Conservation (phyloP, 2,113 vertebrate species). For the Maccullochella peelii region DNA sequence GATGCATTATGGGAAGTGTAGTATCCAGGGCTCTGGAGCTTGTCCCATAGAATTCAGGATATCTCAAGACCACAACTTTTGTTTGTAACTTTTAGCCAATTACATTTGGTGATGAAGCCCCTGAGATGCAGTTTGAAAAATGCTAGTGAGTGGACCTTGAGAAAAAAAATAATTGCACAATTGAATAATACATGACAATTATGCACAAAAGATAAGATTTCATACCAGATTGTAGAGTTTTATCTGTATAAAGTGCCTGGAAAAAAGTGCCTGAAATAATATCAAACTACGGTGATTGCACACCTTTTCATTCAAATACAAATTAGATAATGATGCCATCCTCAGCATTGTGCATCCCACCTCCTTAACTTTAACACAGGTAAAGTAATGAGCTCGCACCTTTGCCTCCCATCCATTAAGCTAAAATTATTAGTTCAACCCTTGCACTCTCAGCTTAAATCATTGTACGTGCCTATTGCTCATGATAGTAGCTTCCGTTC, state of each 20-base stretch:
- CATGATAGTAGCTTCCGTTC: not conserved
- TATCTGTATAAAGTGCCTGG: no score
- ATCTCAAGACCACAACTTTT: not conserved
- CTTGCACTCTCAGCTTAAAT: not conserved
- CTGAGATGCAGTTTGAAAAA: not conserved
- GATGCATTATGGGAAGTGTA: not conserved
- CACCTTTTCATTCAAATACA: no score
- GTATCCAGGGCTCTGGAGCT: not conserved
- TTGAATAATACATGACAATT: no score
- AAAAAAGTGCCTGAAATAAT: no score
- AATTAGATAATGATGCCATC: no score
- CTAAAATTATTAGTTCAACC: not conserved
- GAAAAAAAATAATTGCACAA: no score
- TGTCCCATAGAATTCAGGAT: not conserved
- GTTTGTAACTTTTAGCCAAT: no score
- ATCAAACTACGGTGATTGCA: no score
- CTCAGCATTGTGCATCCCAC: no score
- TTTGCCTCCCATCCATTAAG: not conserved
- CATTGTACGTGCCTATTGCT: not conserved
- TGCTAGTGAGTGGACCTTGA: no score
- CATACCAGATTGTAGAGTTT: no score
- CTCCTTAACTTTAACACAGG: not conserved
- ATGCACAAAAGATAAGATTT: no score
- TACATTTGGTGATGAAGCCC: not conserved
- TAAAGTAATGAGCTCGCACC: slow-evolving; percentile 1